phyloP scores from a whole-genome alignment of 2,888 invertebrate species.

The Lasiommata megera region DNA sequence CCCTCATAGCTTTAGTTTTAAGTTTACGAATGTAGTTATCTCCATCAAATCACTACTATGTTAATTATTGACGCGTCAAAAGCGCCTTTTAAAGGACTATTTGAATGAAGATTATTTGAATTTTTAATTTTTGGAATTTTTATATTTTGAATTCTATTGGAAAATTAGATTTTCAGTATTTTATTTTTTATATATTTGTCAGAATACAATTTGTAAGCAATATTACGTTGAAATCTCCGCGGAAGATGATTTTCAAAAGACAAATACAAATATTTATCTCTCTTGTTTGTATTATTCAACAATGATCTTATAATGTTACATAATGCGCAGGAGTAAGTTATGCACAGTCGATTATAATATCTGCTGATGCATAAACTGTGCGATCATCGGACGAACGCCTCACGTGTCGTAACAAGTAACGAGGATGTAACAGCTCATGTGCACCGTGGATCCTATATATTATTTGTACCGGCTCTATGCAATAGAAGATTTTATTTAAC shows the following conservation, averaged over 20 bases:
- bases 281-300: constrained; percentile 1
- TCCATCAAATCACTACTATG: too few relatives aligned
- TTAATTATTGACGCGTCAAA: too few relatives aligned
- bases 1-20: too few relatives aligned
- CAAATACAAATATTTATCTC: constrained; percentile 8
- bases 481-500: neutral
- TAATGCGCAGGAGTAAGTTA: constrained; percentile 5
- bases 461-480: neutral
- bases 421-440: neutral
- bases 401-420: neutral
- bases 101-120: too few relatives aligned
- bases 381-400: neutral
- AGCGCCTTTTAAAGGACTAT: too few relatives aligned
- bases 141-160: too few relatives aligned
- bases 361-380: neutral
- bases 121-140: too few relatives aligned
- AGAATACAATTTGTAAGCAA: too few relatives aligned
- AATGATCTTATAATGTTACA: constrained; percentile 5
- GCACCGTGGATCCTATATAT: neutral
- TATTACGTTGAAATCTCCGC: neutral
- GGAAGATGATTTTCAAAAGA: neutral
- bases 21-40: too few relatives aligned
- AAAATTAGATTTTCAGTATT: too few relatives aligned
- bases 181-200: too few relatives aligned
- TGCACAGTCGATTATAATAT: constrained; percentile 2